These are phyloP conservation scores for Siderastrea radians DNA, from an alignment of 92 coral and sea anemone species.

Conservation along the genomic window DNA sequence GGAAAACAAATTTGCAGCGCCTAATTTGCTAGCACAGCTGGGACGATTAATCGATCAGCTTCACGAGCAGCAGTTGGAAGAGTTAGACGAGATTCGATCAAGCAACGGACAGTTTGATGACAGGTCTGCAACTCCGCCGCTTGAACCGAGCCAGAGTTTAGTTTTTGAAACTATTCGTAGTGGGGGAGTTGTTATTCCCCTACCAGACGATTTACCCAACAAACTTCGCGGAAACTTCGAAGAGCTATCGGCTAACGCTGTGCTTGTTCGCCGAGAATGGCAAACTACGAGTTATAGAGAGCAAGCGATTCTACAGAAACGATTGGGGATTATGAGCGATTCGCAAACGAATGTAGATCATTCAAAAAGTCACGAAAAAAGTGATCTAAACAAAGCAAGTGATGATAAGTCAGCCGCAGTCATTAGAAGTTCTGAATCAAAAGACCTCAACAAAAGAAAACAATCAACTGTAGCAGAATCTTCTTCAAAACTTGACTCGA, in stretches of 20 bases:
- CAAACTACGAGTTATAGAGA: conserved; percentile 94
- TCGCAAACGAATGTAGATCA: conserved; percentile 50
- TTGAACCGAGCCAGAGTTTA: conserved; percentile 38
- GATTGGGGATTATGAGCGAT: conserved; percentile 73
- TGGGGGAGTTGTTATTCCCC: conserved; percentile 80
- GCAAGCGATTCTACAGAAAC: conserved; percentile 83
- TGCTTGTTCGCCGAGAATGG: conserved; percentile 93
- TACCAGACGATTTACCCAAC: conserved; percentile 86
- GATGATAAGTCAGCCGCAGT: conserved; percentile 26
- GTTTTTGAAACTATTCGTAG: conserved; percentile 56
- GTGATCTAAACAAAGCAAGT: conserved; percentile 32
- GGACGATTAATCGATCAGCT: conserved; percentile 87
- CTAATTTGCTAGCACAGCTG: conserved; percentile 93
- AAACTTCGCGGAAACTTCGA: conserved; percentile 88
- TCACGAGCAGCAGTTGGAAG: conserved; percentile 85
- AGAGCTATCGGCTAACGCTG: conserved; percentile 82
- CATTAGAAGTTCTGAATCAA: conserved; percentile 6
- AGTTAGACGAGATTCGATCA: conserved; percentile 79
- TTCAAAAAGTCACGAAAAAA: conserved; percentile 23
- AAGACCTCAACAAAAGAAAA: conserved; percentile 27
- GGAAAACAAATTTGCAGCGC: conserved; percentile 98
- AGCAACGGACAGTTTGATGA: conserved; percentile 64
- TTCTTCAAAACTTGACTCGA: conserved; percentile 4
- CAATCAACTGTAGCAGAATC: conserved; percentile 17
- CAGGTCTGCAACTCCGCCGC: conserved; percentile 13